phyloP scores from a whole-genome alignment of 2,113 vertebrate genomes.

The Gymnarchus niloticus region DNA sequence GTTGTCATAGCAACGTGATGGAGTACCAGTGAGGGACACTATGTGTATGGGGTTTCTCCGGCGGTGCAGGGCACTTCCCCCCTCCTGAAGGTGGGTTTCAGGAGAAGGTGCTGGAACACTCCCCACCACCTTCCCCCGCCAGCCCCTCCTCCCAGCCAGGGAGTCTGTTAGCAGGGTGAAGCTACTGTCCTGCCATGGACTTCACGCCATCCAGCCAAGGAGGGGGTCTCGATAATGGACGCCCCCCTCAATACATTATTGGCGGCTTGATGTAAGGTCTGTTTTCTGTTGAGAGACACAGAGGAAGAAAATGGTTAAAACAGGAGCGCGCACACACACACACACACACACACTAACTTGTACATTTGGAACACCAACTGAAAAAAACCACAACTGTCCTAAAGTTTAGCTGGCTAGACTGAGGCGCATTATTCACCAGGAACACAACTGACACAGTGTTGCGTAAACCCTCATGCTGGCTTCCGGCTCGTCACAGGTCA shows the following conservation, averaged over 20 bases:
- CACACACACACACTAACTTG: neutral
- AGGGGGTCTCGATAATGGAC: neutral
- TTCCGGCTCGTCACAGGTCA: neutral
- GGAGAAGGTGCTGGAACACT: neutral
- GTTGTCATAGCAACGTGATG: conserved; percentile 25
- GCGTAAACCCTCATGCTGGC: too few species aligned
- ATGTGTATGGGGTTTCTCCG: neutral
- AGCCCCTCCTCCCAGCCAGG: conserved; percentile 11
- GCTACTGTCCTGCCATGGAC: neutral
- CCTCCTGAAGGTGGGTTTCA: conserved; percentile 2
- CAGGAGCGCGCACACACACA: neutral
- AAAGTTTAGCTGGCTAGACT: neutral
- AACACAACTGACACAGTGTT: neutral
- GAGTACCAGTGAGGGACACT: conserved; percentile 26
- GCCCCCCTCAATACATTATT: conserved; percentile 67
- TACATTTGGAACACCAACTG: too few species aligned
- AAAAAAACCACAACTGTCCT: neutral
- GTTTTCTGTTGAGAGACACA: conserved; percentile 57
- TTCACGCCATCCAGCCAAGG: neutral
- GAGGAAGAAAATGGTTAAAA: neutral
- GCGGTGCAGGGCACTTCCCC: neutral
- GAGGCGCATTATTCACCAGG: neutral
- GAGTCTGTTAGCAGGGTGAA: conserved; percentile 17
- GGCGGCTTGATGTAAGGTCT: conserved; percentile 69
- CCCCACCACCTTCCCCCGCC: neutral